phyloP scores from a whole-genome alignment of 2,888 invertebrate species.

The Automeris io region DNA sequence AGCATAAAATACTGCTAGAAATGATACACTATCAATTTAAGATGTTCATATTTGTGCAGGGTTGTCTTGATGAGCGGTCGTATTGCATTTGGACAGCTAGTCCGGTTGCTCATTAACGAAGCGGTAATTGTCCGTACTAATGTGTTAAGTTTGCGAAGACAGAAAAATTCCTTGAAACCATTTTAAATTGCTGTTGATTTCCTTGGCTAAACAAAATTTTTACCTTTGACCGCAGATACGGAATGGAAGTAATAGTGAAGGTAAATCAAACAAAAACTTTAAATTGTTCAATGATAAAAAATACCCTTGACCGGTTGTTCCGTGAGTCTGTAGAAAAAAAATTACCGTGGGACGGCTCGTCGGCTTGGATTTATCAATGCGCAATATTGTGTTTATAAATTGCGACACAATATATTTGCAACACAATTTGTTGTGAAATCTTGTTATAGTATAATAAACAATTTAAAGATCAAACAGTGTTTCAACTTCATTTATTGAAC shows the following conservation, averaged over 20 bases:
- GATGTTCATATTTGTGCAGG: slow-evolving; percentile 31
- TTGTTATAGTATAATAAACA: background rate
- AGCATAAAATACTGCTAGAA: slow-evolving; percentile 41
- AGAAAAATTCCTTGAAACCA: slow-evolving; percentile 64
- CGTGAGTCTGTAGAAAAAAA: background rate
- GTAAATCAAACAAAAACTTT: slow-evolving; percentile 4
- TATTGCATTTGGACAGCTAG: slow-evolving; percentile 43
- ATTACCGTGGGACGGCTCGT: background rate
- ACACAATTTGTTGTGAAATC: background rate
- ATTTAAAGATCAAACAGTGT: background rate
- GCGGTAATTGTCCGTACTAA: slow-evolving; percentile 68
- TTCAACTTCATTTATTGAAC: background rate
- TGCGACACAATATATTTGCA: background rate
- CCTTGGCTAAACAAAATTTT: slow-evolving; percentile 11
- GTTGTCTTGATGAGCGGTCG: slow-evolving; percentile 18
- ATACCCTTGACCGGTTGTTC: slow-evolving; percentile 6
- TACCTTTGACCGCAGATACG: slow-evolving; percentile 8
- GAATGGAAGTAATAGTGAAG: slow-evolving; percentile 7
- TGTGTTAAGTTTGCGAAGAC: slow-evolving; percentile 51
- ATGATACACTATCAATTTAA: slow-evolving; percentile 42
- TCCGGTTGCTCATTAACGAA: slow-evolving; percentile 64
- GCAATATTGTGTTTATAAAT: background rate
- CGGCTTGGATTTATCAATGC: background rate
- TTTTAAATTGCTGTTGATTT: slow-evolving; percentile 45
- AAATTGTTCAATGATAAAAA: slow-evolving; percentile 2